Evolutionary conservation across 2,888 invertebrate species (phyloP).

Genomic region (Himalopsyche kuldschensis): DNA sequence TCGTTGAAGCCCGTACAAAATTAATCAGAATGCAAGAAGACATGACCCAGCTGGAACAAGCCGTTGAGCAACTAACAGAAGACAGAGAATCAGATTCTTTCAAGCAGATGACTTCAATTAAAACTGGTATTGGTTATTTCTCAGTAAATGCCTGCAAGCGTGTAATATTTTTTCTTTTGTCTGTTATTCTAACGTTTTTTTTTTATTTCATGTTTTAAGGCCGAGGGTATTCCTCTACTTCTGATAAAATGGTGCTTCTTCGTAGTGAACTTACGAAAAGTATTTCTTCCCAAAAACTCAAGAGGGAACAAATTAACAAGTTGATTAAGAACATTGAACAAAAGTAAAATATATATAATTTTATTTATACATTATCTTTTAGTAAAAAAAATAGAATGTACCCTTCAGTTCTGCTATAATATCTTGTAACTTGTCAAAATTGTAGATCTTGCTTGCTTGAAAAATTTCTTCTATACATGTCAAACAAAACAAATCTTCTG

Average conservation of each 20-base stretch:
- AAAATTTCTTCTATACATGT: no score
- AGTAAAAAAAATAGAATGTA: no score
- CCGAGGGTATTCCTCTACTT: constrained; percentile 23
- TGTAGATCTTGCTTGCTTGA: no score
- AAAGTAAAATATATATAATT: constrained; percentile 38
- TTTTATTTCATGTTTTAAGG: constrained; percentile 10
- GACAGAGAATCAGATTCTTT: constrained; percentile 30
- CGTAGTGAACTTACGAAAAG: constrained; percentile 51
- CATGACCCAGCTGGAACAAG: constrained; percentile 22
- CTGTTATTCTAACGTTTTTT: background rate
- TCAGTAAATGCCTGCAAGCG: no score
- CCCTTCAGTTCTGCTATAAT: no score
- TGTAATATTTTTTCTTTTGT: background rate
- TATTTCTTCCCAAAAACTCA: constrained; percentile 50
- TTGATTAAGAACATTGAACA: constrained; percentile 48
- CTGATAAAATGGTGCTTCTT: constrained; percentile 30
- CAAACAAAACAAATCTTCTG: no score
- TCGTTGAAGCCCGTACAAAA: constrained; percentile 48
- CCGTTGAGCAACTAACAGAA: constrained; percentile 15
- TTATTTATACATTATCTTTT: background rate
- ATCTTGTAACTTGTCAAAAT: no score
- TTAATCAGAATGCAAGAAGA: constrained; percentile 28
- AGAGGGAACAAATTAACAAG: constrained; percentile 57
- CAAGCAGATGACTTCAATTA: constrained; percentile 14
- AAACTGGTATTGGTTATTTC: constrained; percentile 11